phyloP scores from a whole-genome alignment of 2,888 invertebrate genomes.

The Podotricha telesiphe region DNA sequence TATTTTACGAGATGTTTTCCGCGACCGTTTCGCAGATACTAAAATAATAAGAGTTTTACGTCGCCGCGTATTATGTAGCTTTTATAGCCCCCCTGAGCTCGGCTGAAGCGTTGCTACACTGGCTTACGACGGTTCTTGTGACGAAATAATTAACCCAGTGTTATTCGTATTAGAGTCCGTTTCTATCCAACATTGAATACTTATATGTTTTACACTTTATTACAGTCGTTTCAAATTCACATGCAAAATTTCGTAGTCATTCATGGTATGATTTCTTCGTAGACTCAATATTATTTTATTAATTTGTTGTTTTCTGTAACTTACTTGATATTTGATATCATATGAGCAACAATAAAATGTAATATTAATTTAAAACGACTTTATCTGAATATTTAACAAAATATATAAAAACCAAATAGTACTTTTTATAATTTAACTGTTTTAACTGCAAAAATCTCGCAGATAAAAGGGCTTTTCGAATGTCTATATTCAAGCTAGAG shows the following conservation, averaged over 20 bases:
- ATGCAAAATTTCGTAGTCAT: constrained; percentile 32
- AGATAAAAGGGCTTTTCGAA: constrained; percentile 70
- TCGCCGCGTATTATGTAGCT: constrained; percentile 80
- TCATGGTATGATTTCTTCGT: constrained; percentile 29
- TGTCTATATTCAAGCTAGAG: constrained; percentile 80
- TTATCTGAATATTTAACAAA: neutral
- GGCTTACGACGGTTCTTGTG: constrained; percentile 79
- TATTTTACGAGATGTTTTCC: constrained; percentile 81
- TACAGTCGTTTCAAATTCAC: constrained; percentile 51
- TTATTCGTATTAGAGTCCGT: constrained; percentile 71
- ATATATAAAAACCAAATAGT: constrained; percentile 8
- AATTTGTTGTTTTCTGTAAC: neutral
- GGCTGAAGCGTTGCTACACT: constrained; percentile 76
- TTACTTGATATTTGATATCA: too few species aligned
- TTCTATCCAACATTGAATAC: constrained; percentile 61
- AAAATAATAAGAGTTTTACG: constrained; percentile 83
- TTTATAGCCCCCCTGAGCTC: constrained; percentile 76
- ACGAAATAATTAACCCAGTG: constrained; percentile 81
- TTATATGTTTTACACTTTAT: constrained; percentile 62
- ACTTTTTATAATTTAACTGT: constrained; percentile 28
- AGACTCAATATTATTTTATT: neutral
- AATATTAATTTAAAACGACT: neutral
- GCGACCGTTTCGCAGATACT: constrained; percentile 80
- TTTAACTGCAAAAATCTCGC: constrained; percentile 64
- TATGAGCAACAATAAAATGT: too few species aligned